Evolutionary conservation across 2,888 invertebrate genomes (phyloP), one percentile per base, ranked within the genome.

Genomic region (Cerastoderma edule): DNA sequence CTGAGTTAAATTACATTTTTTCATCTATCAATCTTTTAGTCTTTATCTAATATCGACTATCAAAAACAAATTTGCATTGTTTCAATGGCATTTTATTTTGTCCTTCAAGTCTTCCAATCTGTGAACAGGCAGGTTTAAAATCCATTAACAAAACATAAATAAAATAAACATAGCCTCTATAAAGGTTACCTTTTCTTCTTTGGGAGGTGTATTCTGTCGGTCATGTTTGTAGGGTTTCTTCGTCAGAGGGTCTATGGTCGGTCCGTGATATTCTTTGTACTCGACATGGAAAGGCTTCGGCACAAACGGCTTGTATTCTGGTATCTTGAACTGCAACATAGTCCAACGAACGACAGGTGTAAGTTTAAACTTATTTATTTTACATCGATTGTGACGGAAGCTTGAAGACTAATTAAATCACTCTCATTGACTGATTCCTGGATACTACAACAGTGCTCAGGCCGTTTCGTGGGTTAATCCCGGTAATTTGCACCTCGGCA

Each of bases 231-330:
- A 57, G 33, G 32, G 35, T 57, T 57, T 57, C 33, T 35, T 35
- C 3, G 57, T 57, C 2, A 57, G 22, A n/a, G 57, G 57, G 57
- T 57, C 57, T 2, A 57, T 24, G 22, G 2, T 35, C n/a, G 57
- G 57, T 19, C 57, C 57, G n/a, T 57, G 32, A 10, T 57, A 57
- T 22, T 57, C 57, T 24, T 24, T 57, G 19, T 57, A 57, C 22
- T 57, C 57, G n/a, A 35, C 19, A 24, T 57, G 19, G 3, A 57
- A 1, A 8, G 57, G 57, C n/a, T 19, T 32, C 1, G 57, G 57
- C 10, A 22, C 22, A 30, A 35, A 57, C 5, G 57, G 57, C 28
- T 57, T 57, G 57, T 57, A 57, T 57, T 57, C n/a, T 4, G 57
- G 57, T 4, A 57, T 33, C 3, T 57, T 35, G 22, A 57, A 33